Percentiles rank a stretch among this genome's conserved stretches.
phyloP scores from a whole-genome alignment of 2,113 vertebrate genomes.

The Telmatochromis sp. region DNA sequence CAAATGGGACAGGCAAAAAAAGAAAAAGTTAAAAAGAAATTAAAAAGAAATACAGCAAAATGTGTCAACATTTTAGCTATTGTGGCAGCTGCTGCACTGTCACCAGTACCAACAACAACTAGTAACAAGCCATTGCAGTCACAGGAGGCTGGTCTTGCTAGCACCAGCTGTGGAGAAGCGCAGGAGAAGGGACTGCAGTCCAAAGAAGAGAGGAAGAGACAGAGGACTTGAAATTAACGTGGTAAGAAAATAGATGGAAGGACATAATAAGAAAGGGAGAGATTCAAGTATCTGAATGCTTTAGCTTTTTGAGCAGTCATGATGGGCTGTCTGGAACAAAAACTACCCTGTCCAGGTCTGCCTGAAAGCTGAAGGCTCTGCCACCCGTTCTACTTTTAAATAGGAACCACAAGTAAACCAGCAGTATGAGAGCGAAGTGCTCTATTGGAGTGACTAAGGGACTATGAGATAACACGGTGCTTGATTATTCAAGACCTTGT shows the following conservation, averaged over 20 bases:
- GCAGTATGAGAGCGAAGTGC: background rate
- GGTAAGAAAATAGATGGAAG: background rate
- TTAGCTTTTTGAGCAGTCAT: background rate
- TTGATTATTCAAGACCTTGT: background rate
- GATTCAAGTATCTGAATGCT: background rate
- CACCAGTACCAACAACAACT: background rate
- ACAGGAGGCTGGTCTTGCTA: background rate
- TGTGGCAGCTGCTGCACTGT: background rate
- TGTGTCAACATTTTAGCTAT: background rate
- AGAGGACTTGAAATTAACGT: background rate
- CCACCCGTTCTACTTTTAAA: background rate
- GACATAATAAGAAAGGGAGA: background rate
- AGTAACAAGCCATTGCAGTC: background rate
- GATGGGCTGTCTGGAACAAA: background rate
- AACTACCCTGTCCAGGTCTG: background rate
- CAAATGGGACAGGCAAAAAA: too few relatives aligned
- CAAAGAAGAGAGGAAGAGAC: background rate
- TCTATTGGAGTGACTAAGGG: background rate
- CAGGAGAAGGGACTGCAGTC: background rate
- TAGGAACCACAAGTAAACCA: background rate
- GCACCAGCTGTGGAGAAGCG: accelerated
- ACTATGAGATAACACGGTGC: background rate
- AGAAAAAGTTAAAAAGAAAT: background rate
- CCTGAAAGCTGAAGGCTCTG: background rate
- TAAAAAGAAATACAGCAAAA: background rate